These are phyloP conservation scores for Hepsetus odoe DNA, from an alignment of 2,113 vertebrate genomes.

Conservation along the genomic window DNA sequence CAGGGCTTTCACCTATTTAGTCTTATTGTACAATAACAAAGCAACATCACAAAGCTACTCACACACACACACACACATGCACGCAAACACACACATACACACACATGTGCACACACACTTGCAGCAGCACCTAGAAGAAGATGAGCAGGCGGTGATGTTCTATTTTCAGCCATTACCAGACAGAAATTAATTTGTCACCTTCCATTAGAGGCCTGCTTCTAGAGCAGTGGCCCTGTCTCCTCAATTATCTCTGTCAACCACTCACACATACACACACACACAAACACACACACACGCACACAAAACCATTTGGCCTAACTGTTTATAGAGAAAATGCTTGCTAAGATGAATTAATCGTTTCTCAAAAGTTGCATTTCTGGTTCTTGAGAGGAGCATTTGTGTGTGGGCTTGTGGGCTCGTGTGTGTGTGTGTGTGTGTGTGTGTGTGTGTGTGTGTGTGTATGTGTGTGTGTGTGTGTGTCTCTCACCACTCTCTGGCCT, in stretches of 20 bases:
- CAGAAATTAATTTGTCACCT: slow-evolving; percentile 78
- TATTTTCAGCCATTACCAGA: slow-evolving; percentile 75
- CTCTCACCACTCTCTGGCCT: too few relatives aligned
- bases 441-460: neutral
- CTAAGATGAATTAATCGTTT: slow-evolving; percentile 41
- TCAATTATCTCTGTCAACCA: slow-evolving; percentile 68
- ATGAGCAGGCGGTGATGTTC: slow-evolving; percentile 60
- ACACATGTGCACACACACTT: slow-evolving; percentile 43
- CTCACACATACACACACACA: slow-evolving; percentile 55
- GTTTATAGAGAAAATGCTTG: slow-evolving; percentile 49
- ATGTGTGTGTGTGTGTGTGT: too few relatives aligned
- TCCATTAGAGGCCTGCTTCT: slow-evolving; percentile 71
- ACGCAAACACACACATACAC: slow-evolving; percentile 61
- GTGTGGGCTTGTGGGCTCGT: neutral
- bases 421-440: slow-evolving; percentile 18
- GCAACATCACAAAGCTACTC: slow-evolving; percentile 55
- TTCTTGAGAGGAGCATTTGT: slow-evolving; percentile 28
- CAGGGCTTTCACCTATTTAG: too few relatives aligned
- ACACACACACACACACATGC: slow-evolving; percentile 59
- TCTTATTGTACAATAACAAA: too few relatives aligned
- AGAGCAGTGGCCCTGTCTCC: slow-evolving; percentile 66
- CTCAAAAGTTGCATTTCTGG: slow-evolving; percentile 27
- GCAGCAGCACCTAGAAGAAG: slow-evolving; percentile 33
- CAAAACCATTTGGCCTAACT: slow-evolving; percentile 43
- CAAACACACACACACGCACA: slow-evolving; percentile 49